Conservation (phyloP, 2,888 invertebrate species). For the Brachyptera putata region DNA sequence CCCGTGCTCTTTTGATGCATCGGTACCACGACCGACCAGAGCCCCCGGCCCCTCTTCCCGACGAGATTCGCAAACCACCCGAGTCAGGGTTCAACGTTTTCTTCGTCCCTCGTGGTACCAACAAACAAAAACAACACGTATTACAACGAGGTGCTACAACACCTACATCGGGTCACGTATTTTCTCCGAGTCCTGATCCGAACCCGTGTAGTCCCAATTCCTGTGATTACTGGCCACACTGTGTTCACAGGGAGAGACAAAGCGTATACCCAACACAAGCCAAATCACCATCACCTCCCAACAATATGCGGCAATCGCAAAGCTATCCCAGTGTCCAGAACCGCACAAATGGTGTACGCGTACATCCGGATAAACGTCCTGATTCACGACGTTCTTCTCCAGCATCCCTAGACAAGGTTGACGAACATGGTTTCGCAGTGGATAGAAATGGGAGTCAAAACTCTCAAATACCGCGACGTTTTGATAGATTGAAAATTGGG, state of each 20-base stretch:
- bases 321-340: constrained; percentile 48
- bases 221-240: constrained; percentile 62
- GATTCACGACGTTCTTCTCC: constrained; percentile 42
- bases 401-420: constrained; percentile 44
- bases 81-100: constrained; percentile 29
- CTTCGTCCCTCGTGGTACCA: constrained; percentile 34
- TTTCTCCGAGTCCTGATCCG: constrained; percentile 39
- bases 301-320: constrained; percentile 49
- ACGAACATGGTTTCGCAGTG: constrained; percentile 36
- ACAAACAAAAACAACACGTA: constrained; percentile 34
- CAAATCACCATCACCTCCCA: constrained; percentile 34
- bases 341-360: constrained; percentile 2
- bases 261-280: constrained; percentile 27
- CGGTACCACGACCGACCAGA: constrained; percentile 41
- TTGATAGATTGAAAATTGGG: constrained; percentile 25
- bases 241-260: constrained; percentile 47
- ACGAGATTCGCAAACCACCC: constrained; percentile 24
- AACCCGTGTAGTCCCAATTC: constrained; percentile 51
- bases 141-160: constrained; percentile 50
- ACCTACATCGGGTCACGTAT: constrained; percentile 39
- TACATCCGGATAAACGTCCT: constrained; percentile 7
- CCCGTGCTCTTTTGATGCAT: constrained; percentile 48
- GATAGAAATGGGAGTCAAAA: constrained; percentile 13
- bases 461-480: constrained; percentile 28
- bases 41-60: constrained; percentile 39